phyloP scores from a whole-genome alignment of 2,113 vertebrate genomes.

The Tonatia bakeri region DNA sequence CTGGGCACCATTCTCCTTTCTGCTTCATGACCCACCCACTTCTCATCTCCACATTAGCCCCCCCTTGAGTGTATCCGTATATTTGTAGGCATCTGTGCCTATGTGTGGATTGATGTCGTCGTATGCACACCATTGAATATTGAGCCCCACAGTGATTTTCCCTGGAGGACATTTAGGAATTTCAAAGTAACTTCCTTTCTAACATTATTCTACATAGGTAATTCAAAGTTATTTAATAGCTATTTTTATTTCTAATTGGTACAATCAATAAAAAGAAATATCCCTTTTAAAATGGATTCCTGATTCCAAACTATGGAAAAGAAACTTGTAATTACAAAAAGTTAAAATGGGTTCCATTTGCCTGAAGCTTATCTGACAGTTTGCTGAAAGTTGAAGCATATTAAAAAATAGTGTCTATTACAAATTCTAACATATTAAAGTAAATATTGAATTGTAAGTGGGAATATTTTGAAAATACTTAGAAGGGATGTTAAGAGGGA shows the following conservation, averaged over 20 bases:
- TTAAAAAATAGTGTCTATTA: neutral
- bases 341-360: neutral
- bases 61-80: neutral
- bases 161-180: neutral
- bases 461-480: neutral
- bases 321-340: conserved; percentile 5
- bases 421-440: neutral
- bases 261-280: conserved; percentile 1
- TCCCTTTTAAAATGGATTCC: neutral
- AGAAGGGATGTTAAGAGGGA: neutral
- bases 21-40: neutral
- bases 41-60: neutral
- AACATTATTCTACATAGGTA: neutral
- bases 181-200: neutral
- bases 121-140: neutral
- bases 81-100: neutral
- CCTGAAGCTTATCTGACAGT: neutral
- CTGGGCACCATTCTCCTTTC: neutral
- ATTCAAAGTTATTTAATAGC: neutral
- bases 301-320: neutral
- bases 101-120: neutral
- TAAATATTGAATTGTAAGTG: conserved; percentile 9
- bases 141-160: neutral
- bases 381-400: neutral
- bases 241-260: neutral